phyloP scores from a whole-genome alignment of 2,113 vertebrate genomes.

The Zosterops pallidus region DNA sequence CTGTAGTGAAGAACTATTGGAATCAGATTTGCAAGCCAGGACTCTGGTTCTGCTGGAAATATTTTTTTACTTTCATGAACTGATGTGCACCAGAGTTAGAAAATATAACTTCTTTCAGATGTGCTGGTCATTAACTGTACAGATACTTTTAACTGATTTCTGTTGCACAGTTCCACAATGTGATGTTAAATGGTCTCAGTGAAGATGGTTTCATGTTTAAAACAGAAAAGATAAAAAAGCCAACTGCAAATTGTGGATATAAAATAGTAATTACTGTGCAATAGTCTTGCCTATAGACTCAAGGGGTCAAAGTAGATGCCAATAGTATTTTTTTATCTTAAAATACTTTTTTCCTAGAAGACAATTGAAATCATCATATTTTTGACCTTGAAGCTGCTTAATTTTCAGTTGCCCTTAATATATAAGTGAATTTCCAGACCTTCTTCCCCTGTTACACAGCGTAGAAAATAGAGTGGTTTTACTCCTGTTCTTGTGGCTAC shows the following conservation, averaged over 20 bases:
- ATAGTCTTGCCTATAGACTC: neutral
- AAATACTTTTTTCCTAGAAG: neutral
- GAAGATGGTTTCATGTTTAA: neutral
- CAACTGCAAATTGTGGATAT: neutral
- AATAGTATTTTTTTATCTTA: neutral
- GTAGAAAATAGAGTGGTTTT: neutral
- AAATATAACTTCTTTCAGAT: neutral
- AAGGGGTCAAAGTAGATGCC: neutral
- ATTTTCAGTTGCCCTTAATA: neutral
- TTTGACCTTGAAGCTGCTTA: neutral
- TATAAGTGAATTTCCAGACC: neutral
- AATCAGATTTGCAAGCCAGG: neutral
- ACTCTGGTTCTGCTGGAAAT: neutral
- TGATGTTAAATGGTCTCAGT: neutral
- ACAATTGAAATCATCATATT: neutral
- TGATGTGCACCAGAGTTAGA: neutral
- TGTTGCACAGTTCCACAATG: neutral
- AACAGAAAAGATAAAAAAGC: neutral
- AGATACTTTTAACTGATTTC: neutral
- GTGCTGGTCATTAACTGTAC: neutral
- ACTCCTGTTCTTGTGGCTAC: neutral
- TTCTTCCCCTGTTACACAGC: neutral
- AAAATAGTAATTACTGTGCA: neutral
- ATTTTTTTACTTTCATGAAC: neutral
- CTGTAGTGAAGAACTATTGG: neutral